Percentiles rank a stretch among this genome's conserved stretches.
Evolutionary conservation across 2,797 vertebrate species (phyloP).

Genomic region (Eutrigla gurnardus): DNA sequence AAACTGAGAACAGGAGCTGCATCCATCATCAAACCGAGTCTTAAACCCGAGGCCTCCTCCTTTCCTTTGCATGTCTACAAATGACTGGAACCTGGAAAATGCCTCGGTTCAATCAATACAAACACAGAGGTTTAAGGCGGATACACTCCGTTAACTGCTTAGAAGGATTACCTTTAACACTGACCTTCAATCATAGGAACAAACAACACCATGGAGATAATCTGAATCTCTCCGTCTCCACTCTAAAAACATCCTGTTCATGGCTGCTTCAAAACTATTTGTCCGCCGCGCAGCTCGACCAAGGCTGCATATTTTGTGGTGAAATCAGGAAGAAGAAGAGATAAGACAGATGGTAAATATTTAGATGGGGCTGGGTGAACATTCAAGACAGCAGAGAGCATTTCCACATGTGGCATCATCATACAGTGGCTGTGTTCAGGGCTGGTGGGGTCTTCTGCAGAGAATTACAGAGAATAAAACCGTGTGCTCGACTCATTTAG

Average conservation of each 20-base stretch:
- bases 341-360: constrained; percentile 61
- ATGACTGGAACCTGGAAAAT: background rate
- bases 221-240: background rate
- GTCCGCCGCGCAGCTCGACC: constrained; percentile 6
- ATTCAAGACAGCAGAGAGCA: constrained; percentile 48
- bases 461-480: background rate
- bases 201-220: constrained; percentile 29
- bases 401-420: constrained; percentile 68
- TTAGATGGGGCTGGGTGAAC: constrained; percentile 53
- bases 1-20: background rate
- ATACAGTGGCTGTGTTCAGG: constrained; percentile 22
- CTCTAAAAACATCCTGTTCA: constrained; percentile 19
- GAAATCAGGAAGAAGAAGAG: constrained; percentile 27
- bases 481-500: background rate
- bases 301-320: constrained; percentile 25
- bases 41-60: background rate
- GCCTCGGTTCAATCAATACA: constrained; percentile 13
- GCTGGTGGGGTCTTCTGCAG: constrained; percentile 46
- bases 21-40: too few species aligned
- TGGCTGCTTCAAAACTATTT: constrained; percentile 18
- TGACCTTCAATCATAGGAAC: constrained; percentile 14
- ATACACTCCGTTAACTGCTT: constrained; percentile 19
- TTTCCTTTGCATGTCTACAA: background rate
- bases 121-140: constrained; percentile 9
- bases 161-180: constrained; percentile 41